These are phyloP conservation scores for Ricordea florida DNA, from an alignment of 92 coral and sea anemone species.

Conservation along the genomic window DNA sequence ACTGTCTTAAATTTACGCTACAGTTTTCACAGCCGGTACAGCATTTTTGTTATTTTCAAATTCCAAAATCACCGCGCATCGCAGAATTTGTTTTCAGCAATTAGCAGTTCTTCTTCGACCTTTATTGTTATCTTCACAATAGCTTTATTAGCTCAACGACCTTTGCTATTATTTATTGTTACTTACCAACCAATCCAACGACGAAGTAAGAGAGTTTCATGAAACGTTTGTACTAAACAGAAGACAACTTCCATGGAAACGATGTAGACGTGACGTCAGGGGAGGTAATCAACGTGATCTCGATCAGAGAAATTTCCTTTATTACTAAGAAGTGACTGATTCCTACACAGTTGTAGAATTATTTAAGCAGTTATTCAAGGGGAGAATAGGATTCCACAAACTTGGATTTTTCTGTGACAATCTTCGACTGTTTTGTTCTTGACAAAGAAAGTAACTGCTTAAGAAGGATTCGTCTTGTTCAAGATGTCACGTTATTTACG, in stretches of 20 bases:
- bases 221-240: slow-evolving; percentile 60
- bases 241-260: slow-evolving; percentile 54
- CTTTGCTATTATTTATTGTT: neutral
- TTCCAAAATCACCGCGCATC: slow-evolving; percentile 24
- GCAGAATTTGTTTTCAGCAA: neutral
- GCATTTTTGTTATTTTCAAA: neutral
- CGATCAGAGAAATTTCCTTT: slow-evolving; percentile 16
- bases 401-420: too few relatives aligned
- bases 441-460: too few relatives aligned
- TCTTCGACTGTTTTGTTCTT: neutral
- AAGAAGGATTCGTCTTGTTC: neutral
- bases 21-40: neutral
- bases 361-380: neutral
- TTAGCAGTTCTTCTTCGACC: neutral
- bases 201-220: neutral
- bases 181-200: neutral
- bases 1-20: neutral
- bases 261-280: slow-evolving; percentile 84
- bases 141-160: slow-evolving; percentile 12
- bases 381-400: too few relatives aligned
- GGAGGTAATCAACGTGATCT: slow-evolving; percentile 65
- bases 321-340: neutral
- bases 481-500: slow-evolving; percentile 14
- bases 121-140: neutral
- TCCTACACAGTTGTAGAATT: neutral